A percentile compares a stretch with the other conserved stretches of the same genome.
phyloP scores from a whole-genome alignment of 2,888 invertebrate species.

The Dione vanillae region DNA sequence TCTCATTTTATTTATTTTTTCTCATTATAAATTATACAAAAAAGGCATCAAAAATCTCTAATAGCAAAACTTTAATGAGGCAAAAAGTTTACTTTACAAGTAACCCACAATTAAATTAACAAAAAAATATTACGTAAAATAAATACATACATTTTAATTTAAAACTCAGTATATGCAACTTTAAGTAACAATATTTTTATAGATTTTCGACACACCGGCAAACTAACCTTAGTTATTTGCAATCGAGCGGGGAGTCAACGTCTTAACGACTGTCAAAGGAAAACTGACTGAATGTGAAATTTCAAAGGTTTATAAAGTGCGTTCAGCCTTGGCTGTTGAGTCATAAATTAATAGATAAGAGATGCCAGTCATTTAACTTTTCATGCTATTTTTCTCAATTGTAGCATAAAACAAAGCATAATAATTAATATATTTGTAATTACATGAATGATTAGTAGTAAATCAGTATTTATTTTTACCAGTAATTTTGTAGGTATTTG shows the following conservation, averaged over 20 bases:
- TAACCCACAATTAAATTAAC: not conserved
- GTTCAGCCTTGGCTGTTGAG: not conserved
- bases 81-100: not conserved
- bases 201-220: conserved; percentile 48
- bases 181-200: conserved; percentile 33
- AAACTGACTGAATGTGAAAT: conserved; percentile 27
- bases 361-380: not conserved
- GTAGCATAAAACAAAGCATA: not conserved
- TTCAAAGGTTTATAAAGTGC: conserved; percentile 14
- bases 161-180: conserved; percentile 17
- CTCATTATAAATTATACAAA: conserved; percentile 3
- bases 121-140: not conserved
- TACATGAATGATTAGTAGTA: too few relatives aligned
- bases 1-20: not conserved
- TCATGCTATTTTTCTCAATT: not conserved
- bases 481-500: too few relatives aligned
- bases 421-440: too few relatives aligned
- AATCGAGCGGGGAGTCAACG: not conserved
- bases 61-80: not conserved
- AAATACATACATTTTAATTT: conserved; percentile 1
- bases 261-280: conserved; percentile 17
- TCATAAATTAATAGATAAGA: not conserved
- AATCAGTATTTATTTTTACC: too few relatives aligned
- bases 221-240: conserved; percentile 44
- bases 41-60: conserved; percentile 1